phyloP scores from a whole-genome alignment of 1,140 invertebrate species.

The Metaphire vulgaris region DNA sequence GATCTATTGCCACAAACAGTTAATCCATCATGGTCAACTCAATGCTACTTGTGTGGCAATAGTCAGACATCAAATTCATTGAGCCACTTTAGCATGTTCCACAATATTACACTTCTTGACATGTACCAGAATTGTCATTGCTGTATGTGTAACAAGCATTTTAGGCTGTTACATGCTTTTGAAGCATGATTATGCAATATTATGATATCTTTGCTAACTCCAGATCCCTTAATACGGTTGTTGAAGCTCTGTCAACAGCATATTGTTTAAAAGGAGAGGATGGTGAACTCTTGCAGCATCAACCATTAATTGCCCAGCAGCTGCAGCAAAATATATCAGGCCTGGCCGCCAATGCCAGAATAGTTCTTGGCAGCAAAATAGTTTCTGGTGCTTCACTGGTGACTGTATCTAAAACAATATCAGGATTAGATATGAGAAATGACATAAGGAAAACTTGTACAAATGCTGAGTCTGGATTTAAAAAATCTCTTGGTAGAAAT shows the following conservation, averaged over 20 bases:
- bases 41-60: slow-evolving; percentile 13
- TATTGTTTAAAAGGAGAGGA: slow-evolving; percentile 13
- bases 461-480: too few species aligned
- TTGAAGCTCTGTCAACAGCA: slow-evolving; percentile 15
- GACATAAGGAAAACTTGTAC: too few species aligned
- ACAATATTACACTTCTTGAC: slow-evolving; percentile 19
- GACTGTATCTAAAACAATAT: neutral
- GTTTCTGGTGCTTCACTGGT: neutral
- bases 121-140: slow-evolving; percentile 16
- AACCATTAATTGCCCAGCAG: neutral
- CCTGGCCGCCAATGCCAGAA: neutral
- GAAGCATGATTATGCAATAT: slow-evolving; percentile 19
- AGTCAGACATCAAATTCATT: slow-evolving; percentile 18
- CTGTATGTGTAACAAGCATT: slow-evolving; percentile 17
- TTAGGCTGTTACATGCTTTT: slow-evolving; percentile 5
- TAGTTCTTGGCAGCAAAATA: neutral
- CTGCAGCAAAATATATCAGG: neutral
- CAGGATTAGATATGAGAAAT: neutral
- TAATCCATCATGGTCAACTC: neutral
- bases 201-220: slow-evolving; percentile 19
- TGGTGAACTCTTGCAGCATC: neutral
- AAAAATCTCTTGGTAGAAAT: too few species aligned
- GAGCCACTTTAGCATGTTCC: slow-evolving; percentile 14
- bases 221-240: slow-evolving; percentile 5
- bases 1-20: neutral